A percentile compares a stretch with the other conserved stretches of the same genome.
Evolutionary conservation across 2,113 vertebrate species (phyloP).

Genomic region (Pao palembangensis): DNA sequence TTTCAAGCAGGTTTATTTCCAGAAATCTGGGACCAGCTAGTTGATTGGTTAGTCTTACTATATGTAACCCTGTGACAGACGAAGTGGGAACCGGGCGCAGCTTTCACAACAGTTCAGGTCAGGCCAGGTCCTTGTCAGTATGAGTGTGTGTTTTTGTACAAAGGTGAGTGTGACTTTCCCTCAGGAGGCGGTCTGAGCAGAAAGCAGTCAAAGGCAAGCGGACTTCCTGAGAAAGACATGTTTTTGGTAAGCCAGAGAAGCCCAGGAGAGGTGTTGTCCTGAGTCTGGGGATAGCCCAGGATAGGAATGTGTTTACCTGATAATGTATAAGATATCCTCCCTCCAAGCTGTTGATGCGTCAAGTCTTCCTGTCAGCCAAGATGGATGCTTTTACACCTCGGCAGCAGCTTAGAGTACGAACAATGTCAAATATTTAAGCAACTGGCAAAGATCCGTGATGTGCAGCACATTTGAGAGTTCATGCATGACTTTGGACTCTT

Average conservation of each 20-base stretch:
- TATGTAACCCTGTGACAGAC: conserved; percentile 7
- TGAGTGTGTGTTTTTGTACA: conserved; percentile 14
- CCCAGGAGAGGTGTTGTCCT: conserved; percentile 62
- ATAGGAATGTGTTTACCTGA: conserved; percentile 61
- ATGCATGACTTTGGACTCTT: background rate
- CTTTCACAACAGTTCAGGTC: conserved; percentile 25
- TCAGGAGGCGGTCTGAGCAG: too few species aligned
- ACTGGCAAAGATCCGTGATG: background rate
- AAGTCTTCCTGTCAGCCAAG: conserved; percentile 14
- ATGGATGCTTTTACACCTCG: conserved; percentile 42
- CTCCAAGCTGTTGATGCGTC: conserved; percentile 61
- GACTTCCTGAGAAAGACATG: conserved; percentile 20
- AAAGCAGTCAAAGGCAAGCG: conserved; percentile 8
- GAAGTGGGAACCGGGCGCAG: conserved; percentile 18
- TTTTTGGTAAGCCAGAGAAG: conserved; percentile 35
- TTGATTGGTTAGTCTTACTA: background rate
- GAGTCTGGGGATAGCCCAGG: conserved; percentile 46
- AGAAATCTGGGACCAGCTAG: background rate
- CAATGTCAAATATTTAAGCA: conserved; percentile 26
- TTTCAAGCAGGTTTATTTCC: background rate
- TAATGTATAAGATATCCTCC: conserved; percentile 51
- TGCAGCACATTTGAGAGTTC: background rate
- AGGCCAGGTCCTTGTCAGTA: conserved; percentile 16
- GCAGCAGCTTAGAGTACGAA: conserved; percentile 20
- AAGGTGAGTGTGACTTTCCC: conserved; percentile 16